Evolutionary conservation across 2,797 vertebrate genomes (phyloP), one percentile per base, ranked within the genome.

Genomic region (Anolis apletophallus): DNA sequence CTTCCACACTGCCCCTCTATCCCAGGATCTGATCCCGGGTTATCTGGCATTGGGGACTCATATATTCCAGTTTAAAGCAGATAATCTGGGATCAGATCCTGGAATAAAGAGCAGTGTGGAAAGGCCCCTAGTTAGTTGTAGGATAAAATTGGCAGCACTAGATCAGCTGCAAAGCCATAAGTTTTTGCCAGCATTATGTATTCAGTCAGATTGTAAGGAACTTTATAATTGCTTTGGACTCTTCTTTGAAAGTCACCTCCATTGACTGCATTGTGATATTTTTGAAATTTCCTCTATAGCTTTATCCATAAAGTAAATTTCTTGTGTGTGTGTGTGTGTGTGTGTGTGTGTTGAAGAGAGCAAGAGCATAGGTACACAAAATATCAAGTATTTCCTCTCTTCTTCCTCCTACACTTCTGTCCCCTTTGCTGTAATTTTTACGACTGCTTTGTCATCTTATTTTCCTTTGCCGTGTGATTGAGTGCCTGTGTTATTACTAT

Each of bases 351-450:
- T 64, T 64, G 11, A 86, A 91, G 90, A 79, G 82, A 46, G 73
- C 34, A 64, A 64, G 79, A 32, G 17, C 9, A 0, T 21, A 4
- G 90, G 46, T 40, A 57, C 32, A 1, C 46, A 34, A 12, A n/a
- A 26, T 74, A 8, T 32, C 5, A 9, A 34, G 3, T 36, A 26
- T 9, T 40, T 16, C 40, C 55, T 23, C 29, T 14, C 19, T 34
- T 12, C 23, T 50, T 23, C 34, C n/a, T 17, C 14, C 54, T 10
- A n/a, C 19, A 21, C 36, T 26, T 1, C 19, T 36, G 23, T 59
- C 57, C 0, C 40, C 57, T 79, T 88, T 67, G 1, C 86, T 50
- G 89, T 29, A 61, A 54, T 85, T 90, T 90, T 84, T 77, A n/a
- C 80, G 83, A 23, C 32, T 71, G 7, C 81, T 71, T 88, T 80